Evolutionary conservation across 2,888 invertebrate species (phyloP).

Genomic region (Ormyrus nitidulus): DNA sequence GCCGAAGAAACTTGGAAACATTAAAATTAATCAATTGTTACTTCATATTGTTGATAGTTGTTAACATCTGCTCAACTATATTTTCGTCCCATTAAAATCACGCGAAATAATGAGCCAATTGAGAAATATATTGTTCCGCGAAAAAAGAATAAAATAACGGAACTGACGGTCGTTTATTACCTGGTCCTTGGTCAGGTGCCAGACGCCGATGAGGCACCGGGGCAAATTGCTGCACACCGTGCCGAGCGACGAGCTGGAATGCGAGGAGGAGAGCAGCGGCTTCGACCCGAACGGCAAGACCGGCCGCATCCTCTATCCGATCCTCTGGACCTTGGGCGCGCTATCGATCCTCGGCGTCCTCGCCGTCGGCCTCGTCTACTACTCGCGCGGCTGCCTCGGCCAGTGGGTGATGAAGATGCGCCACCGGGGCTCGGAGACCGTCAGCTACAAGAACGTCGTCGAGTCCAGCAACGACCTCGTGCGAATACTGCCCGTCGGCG

Average conservation of each 20-base stretch:
- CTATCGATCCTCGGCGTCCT: slow-evolving; percentile 61
- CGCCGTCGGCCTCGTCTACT: slow-evolving; percentile 60
- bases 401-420: slow-evolving; percentile 68
- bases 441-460: slow-evolving; percentile 71
- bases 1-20: no score
- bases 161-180: not conserved
- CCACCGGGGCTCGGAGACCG: slow-evolving; percentile 64
- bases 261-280: slow-evolving; percentile 61
- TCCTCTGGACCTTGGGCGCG: slow-evolving; percentile 65
- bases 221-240: slow-evolving; percentile 76
- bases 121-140: slow-evolving; percentile 2
- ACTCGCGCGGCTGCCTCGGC: slow-evolving; percentile 64
- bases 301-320: slow-evolving; percentile 59
- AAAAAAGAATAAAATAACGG: not conserved
- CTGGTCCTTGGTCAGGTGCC: slow-evolving; percentile 74
- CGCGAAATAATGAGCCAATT: not conserved
- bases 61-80: no score
- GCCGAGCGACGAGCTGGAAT: slow-evolving; percentile 75
- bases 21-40: no score
- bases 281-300: slow-evolving; percentile 28
- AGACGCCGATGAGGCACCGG: slow-evolving; percentile 73
- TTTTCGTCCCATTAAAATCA: no score
- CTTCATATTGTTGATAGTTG: no score
- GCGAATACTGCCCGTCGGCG: slow-evolving; percentile 68
- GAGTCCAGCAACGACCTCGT: slow-evolving; percentile 71